These are phyloP conservation scores for Salminus brasiliensis DNA, from an alignment of 2,113 vertebrate genomes.

Conservation along the genomic window DNA sequence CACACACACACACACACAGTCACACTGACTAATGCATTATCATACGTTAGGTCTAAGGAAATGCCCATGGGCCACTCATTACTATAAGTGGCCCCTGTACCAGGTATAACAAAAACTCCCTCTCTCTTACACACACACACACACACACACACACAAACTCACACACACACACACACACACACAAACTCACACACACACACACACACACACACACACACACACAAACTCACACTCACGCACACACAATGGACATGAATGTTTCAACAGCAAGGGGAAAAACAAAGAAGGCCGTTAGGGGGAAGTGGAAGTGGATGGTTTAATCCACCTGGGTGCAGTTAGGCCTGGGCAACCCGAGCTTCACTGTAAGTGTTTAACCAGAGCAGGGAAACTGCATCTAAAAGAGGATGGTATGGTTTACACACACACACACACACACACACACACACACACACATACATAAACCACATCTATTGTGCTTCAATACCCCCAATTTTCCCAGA, in stretches of 20 bases:
- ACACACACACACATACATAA: constrained; percentile 58
- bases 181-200: too few species aligned
- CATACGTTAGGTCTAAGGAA: not conserved
- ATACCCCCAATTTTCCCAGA: constrained; percentile 66
- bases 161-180: too few species aligned
- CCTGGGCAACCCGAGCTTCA: constrained; percentile 43
- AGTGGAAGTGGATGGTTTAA: constrained; percentile 48
- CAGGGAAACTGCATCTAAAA: constrained; percentile 47
- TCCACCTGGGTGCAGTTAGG: constrained; percentile 61
- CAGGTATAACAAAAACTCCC: too few species aligned
- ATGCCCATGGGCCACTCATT: not conserved
- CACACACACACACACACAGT: not conserved
- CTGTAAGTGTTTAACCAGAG: constrained; percentile 22
- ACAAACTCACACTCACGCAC: constrained; percentile 17
- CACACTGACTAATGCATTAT: not conserved
- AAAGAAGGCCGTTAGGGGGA: constrained; percentile 38
- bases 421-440: constrained; percentile 58
- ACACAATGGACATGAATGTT: constrained; percentile 45
- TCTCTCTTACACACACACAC: too few species aligned
- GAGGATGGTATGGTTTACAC: constrained; percentile 33
- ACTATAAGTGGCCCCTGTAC: too few species aligned
- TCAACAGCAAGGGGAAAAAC: constrained; percentile 30
- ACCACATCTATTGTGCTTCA: constrained; percentile 65
- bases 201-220: not conserved
- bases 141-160: too few species aligned